Percentiles rank a stretch among this genome's conserved stretches.
Evolutionary conservation across 2,888 invertebrate species (phyloP).

Genomic region (Strigamia crassipes): DNA sequence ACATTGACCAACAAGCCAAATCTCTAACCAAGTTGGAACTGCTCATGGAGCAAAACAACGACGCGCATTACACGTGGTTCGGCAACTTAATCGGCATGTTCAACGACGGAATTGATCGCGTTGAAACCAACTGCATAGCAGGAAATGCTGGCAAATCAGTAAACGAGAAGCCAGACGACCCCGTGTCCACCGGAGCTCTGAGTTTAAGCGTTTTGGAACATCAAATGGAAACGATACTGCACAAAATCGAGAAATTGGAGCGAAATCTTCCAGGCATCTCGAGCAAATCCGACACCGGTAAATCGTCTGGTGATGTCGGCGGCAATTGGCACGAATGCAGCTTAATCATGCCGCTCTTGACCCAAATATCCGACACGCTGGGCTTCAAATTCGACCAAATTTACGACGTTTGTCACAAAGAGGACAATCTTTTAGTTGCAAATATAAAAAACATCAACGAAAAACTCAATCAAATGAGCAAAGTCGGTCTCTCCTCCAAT

Average conservation of each 20-base stretch:
- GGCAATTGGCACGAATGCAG: not conserved
- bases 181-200: not conserved
- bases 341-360: not conserved
- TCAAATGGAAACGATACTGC: not conserved
- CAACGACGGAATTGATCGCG: not conserved
- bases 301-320: not conserved
- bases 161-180: not conserved
- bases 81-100: not conserved
- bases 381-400: conserved; percentile 10
- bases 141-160: not conserved
- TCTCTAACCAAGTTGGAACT: not conserved
- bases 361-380: not conserved
- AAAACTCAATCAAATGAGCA: not conserved
- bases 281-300: not conserved
- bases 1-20: not conserved
- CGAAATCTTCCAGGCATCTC: not conserved
- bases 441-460: not conserved
- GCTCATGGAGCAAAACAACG: not conserved
- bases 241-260: not conserved
- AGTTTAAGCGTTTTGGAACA: not conserved
- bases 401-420: not conserved
- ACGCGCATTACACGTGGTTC: not conserved
- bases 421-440: not conserved
- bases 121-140: not conserved
- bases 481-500: not conserved